Evolutionary conservation across 2,888 invertebrate species (phyloP).

Genomic region (Lordiphosa andalusiaca): DNA sequence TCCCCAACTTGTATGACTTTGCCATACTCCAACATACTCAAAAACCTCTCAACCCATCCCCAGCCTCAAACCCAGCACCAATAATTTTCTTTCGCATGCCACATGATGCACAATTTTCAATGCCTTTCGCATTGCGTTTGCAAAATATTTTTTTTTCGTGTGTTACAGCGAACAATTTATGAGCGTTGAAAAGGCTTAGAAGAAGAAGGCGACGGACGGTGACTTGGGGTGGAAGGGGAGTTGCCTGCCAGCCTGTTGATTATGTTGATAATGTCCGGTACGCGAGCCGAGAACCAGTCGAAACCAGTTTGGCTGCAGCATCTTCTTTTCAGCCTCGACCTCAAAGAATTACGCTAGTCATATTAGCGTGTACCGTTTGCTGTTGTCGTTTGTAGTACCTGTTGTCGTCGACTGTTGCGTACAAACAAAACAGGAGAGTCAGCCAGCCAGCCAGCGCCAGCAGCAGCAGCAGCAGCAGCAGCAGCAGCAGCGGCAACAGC

Average conservation of each 20-base stretch:
- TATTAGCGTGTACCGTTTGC: constrained; percentile 71
- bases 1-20: too few relatives aligned
- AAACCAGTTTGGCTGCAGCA: constrained; percentile 63
- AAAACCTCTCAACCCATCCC: not conserved
- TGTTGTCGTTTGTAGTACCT: constrained; percentile 46
- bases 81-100: constrained; percentile 54
- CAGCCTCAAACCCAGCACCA: constrained; percentile 16
- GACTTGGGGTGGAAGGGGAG: not conserved
- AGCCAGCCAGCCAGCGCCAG: constrained; percentile 12
- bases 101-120: constrained; percentile 28
- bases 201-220: constrained; percentile 9
- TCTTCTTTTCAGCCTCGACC: constrained; percentile 28
- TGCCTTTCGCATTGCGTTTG: constrained; percentile 59
- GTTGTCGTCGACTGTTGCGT: constrained; percentile 55
- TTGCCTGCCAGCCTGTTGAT: constrained; percentile 52
- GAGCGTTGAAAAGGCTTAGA: constrained; percentile 76
- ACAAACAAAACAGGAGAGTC: constrained; percentile 38
- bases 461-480: constrained; percentile 32
- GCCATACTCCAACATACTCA: constrained; percentile 1
- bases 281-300: constrained; percentile 27
- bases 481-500: constrained; percentile 33
- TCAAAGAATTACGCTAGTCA: constrained; percentile 61
- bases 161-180: constrained; percentile 62
- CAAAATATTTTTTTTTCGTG: constrained; percentile 68
- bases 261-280: constrained; percentile 69